Percentiles rank a stretch among this genome's conserved stretches.
Conservation (phyloP, 2,113 vertebrate species). For the Choloepus hoffmanni region DNA sequence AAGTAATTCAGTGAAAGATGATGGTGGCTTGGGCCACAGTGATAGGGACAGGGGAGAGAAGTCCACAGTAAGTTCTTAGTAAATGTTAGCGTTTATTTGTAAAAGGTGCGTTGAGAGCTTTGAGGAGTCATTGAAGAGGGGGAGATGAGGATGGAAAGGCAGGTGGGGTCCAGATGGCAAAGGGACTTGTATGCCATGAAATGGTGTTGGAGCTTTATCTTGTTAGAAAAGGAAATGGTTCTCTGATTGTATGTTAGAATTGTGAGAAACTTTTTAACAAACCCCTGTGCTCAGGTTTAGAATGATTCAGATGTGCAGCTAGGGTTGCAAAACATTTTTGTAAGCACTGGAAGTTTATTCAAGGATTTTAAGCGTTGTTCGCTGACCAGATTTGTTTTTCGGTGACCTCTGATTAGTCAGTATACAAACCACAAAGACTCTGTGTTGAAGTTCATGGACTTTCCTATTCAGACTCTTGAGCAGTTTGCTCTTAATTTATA, state of each 20-base stretch:
- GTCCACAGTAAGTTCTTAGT: neutral
- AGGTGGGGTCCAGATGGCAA: neutral
- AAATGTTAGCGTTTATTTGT: neutral
- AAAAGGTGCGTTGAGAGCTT: neutral
- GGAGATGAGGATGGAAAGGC: neutral
- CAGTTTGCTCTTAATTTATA: constrained; percentile 27
- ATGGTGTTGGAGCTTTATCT: neutral
- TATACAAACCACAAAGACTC: neutral
- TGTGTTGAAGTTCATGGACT: neutral
- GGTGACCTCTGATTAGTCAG: neutral
- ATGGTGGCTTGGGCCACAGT: neutral
- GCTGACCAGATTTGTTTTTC: constrained; percentile 37
- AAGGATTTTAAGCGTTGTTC: constrained; percentile 26
- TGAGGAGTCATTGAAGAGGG: neutral
- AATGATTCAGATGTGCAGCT: neutral
- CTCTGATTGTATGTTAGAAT: constrained; percentile 17
- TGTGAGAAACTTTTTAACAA: neutral
- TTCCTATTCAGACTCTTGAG: neutral
- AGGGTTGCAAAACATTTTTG: neutral
- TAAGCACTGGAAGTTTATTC: constrained; percentile 26
- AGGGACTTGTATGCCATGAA: neutral
- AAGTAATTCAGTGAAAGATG: neutral
- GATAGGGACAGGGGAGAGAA: neutral
- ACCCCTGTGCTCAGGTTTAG: neutral
- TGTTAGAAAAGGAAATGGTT: constrained; percentile 29